phyloP scores from a whole-genome alignment of 2,113 vertebrate species.

The Lanius ludovicianus region DNA sequence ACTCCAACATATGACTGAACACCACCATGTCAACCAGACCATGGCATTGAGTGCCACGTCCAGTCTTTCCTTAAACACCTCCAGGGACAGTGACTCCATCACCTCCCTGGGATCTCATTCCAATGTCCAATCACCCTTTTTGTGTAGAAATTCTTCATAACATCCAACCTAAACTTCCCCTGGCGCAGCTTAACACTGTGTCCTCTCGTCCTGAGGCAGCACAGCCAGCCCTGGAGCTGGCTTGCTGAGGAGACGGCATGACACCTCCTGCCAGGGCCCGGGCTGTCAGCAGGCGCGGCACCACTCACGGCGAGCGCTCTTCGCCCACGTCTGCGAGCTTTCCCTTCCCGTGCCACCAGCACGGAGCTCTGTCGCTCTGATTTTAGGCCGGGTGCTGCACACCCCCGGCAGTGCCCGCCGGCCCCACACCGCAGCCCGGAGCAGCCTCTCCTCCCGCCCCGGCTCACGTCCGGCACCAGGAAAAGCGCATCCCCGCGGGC shows the following conservation, averaged over 20 bases:
- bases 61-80: neutral
- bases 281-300: neutral
- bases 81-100: neutral
- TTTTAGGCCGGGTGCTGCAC: neutral
- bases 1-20: too few relatives aligned
- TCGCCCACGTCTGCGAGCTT: fast-evolving
- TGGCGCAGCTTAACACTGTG: fast-evolving
- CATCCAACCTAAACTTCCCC: neutral
- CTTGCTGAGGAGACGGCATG: neutral
- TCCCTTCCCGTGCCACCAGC: fast-evolving
- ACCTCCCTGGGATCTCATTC: neutral
- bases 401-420: fast-evolving
- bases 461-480: neutral
- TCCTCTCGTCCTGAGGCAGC: neutral
- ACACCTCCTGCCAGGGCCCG: fast-evolving
- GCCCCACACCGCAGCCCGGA: neutral
- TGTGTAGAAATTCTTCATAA: neutral
- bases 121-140: neutral
- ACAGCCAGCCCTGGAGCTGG: neutral
- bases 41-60: neutral
- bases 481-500: neutral
- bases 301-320: fast-evolving
- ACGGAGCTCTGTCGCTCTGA: fast-evolving
- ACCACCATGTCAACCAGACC: neutral
- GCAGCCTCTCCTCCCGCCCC: neutral